phyloP scores from a whole-genome alignment of 2,888 invertebrate species.

The Steinernema carpocapsae region DNA sequence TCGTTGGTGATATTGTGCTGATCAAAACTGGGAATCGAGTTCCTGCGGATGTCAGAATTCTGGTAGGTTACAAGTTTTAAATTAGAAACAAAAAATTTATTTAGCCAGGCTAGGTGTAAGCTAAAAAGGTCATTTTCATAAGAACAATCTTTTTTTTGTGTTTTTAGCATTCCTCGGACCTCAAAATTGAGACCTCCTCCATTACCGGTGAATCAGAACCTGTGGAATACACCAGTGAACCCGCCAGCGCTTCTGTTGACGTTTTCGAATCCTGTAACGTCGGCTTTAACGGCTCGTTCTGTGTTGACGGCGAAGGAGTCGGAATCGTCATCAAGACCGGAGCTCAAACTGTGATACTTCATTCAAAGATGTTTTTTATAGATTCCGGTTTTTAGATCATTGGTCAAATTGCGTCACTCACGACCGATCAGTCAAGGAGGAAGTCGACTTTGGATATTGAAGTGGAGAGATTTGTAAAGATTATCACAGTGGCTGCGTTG shows the following conservation, averaged over 20 bases:
- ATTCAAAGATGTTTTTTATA: too few species aligned
- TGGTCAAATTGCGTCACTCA: constrained; percentile 43
- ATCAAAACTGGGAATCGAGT: constrained; percentile 50
- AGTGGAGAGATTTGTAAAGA: constrained; percentile 41
- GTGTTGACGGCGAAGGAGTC: constrained; percentile 41
- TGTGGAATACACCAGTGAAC: constrained; percentile 47
- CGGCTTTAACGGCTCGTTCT: constrained; percentile 42
- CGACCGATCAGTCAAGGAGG: constrained; percentile 37
- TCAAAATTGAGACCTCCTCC: constrained; percentile 52
- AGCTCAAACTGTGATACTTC: constrained; percentile 35
- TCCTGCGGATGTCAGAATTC: constrained; percentile 51
- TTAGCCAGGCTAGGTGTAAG: background rate
- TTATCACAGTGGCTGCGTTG: constrained; percentile 39
- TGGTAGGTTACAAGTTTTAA: constrained; percentile 34
- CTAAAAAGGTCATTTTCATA: too few species aligned
- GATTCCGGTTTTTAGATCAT: constrained; percentile 38
- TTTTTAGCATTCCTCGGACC: constrained; percentile 42
- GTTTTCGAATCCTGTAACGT: constrained; percentile 42
- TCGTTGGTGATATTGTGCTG: constrained; percentile 52
- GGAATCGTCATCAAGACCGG: constrained; percentile 42
- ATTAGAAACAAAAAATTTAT: background rate
- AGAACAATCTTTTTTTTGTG: too few species aligned
- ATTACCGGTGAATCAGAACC: constrained; percentile 57
- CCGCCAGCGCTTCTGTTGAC: constrained; percentile 35
- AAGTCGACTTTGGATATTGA: constrained; percentile 36